Evolutionary conservation across 53 echinoderm and acorn worm genomes (phyloP), one percentile per base, ranked within the genome.

Genomic region (Echinometra lucunter): DNA sequence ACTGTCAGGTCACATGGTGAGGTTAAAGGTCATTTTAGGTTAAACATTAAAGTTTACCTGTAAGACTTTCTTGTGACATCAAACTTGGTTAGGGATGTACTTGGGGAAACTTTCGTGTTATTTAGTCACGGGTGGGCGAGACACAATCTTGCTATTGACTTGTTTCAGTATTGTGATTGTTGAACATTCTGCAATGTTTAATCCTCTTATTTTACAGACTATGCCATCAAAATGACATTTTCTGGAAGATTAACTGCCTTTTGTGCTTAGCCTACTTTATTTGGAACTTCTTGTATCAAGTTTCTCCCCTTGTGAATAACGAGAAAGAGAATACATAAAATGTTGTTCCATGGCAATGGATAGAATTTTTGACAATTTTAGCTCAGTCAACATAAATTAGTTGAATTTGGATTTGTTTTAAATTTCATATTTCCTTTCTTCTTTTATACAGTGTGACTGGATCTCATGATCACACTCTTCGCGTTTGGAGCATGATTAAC

Each of bases 401-500:
- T 72, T 72, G n/a, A 3, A 72, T 7, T 72, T 13, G 32, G 35
- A 70, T 72, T 32, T 72, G 78, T 40, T 0, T 42, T 19, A 4
- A 42, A 78, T 69, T 69, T 12, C 11, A 69, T 69, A 69, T 32
- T 34, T 19, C 5, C 40, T 37, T 75, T 40, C 10, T 63, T 0
- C 60, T 37, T 60, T 38, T 27, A 3, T 89, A 45, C 91, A 99
- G 99, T 96, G 98, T 99, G 57, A 96, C 98, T 19, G 99, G 97
- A 55, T 99, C 99, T 58, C 96, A 98, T 95, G 99, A 99, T 94
- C 96, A 67, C 67, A 96, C 99, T 53, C 88, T 99, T 34, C 95
- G 99, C 66, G 96, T 98, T 95, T 99, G 99, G 99, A 97, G 95
- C 16, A 91, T 99, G 97, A 85, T 94, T 4, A 96, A 95, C 45